These are phyloP conservation scores for Numida meleagris DNA, from an alignment of 2,113 vertebrate species.

Conservation along the genomic window DNA sequence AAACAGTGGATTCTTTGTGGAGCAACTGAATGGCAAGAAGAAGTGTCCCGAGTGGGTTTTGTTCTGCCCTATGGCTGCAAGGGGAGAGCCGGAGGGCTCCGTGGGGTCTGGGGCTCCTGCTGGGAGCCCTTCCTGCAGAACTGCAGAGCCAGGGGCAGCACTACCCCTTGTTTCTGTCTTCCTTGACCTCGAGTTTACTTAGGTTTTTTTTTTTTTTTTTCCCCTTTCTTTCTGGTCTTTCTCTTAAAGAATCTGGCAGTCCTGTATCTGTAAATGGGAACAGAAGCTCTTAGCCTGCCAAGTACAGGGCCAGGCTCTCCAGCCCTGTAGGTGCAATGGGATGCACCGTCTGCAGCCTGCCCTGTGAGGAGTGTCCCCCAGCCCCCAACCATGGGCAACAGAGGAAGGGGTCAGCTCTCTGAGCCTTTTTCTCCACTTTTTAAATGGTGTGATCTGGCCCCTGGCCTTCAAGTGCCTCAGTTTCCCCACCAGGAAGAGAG, in stretches of 20 bases:
- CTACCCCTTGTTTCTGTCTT: no score
- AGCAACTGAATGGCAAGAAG: fast-evolving
- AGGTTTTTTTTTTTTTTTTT: no score
- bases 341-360: neutral
- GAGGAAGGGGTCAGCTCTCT: neutral
- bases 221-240: neutral
- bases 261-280: neutral
- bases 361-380: neutral
- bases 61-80: fast-evolving
- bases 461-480: neutral
- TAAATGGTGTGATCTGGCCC: no score
- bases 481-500: neutral
- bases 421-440: neutral
- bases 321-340: no score
- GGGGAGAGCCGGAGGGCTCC: neutral
- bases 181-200: fast-evolving
- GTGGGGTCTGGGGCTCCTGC: no score
- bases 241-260: neutral
- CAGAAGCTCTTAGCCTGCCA: neutral
- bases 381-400: neutral
- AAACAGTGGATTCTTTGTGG: fast-evolving
- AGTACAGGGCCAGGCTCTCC: neutral
- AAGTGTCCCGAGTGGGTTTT: fast-evolving
- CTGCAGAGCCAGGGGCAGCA: no score
- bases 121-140: no score